phyloP scores from a whole-genome alignment of 1,140 invertebrate genomes.

The Augochlora pura region DNA sequence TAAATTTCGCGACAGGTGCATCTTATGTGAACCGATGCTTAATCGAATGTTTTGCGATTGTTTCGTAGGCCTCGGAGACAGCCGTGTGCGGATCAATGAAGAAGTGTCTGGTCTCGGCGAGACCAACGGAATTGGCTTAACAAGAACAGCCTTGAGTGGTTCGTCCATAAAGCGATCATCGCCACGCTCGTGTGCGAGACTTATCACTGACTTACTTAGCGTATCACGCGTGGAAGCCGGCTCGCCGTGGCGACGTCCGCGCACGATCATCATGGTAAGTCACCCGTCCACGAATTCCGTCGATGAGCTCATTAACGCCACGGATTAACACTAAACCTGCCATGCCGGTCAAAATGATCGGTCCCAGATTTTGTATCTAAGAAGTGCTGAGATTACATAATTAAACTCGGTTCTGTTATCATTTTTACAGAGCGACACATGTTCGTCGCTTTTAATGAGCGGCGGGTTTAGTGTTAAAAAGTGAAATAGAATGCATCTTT shows the following conservation, averaged over 20 bases:
- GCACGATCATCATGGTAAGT: constrained; percentile 16
- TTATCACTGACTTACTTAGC: constrained; percentile 29
- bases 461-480: too few species aligned
- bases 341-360: too few species aligned
- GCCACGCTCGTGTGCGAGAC: constrained; percentile 26
- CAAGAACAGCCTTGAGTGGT: constrained; percentile 64
- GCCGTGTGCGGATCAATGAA: constrained; percentile 52
- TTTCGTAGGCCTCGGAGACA: constrained; percentile 18
- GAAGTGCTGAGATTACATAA: too few species aligned
- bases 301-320: background rate
- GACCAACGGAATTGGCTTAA: constrained; percentile 66
- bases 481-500: too few species aligned
- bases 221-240: constrained; percentile 33
- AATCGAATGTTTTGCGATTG: background rate
- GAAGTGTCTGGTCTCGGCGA: constrained; percentile 24
- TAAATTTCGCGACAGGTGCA: background rate
- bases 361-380: too few species aligned
- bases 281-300: background rate
- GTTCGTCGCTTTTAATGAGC: too few species aligned
- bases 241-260: background rate
- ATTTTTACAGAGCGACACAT: too few species aligned
- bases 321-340: too few species aligned
- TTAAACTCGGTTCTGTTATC: too few species aligned
- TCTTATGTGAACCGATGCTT: background rate
- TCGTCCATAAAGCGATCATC: constrained; percentile 26